A percentile compares a stretch with the other conserved stretches of the same genome.
Conservation (phyloP, 2,113 vertebrate genomes). For the Eolophus roseicapilla region DNA sequence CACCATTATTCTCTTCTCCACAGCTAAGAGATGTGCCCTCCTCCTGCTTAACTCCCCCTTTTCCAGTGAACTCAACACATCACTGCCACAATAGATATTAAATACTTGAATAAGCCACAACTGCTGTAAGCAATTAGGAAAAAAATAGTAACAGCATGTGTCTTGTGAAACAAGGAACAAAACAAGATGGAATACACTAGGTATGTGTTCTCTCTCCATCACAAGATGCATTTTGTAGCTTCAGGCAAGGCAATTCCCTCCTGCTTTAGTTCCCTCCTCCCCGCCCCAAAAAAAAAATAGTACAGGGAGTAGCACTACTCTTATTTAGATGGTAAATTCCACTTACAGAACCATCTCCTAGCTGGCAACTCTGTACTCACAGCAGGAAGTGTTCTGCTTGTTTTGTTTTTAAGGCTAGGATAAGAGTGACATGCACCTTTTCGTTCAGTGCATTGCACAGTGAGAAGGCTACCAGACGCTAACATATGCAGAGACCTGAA, state of each 20-base stretch:
- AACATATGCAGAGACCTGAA: neutral
- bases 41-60: neutral
- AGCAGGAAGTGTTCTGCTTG: neutral
- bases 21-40: neutral
- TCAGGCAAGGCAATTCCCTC: neutral
- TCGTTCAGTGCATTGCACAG: neutral
- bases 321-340: neutral
- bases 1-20: neutral
- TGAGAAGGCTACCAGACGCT: neutral
- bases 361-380: neutral
- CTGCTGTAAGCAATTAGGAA: neutral
- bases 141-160: neutral
- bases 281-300: neutral
- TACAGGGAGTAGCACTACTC: neutral
- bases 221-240: neutral
- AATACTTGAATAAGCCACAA: neutral
- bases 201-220: neutral
- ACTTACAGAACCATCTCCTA: neutral
- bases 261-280: neutral
- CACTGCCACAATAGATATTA: neutral
- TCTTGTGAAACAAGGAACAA: neutral
- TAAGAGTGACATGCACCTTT: neutral
- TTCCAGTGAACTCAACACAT: neutral
- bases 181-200: neutral
- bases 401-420: neutral